A percentile compares a stretch with the other conserved stretches of the same genome.
These are phyloP conservation scores for Hydropotes inermis DNA, from an alignment of 2,113 vertebrate genomes.

Conservation along the genomic window DNA sequence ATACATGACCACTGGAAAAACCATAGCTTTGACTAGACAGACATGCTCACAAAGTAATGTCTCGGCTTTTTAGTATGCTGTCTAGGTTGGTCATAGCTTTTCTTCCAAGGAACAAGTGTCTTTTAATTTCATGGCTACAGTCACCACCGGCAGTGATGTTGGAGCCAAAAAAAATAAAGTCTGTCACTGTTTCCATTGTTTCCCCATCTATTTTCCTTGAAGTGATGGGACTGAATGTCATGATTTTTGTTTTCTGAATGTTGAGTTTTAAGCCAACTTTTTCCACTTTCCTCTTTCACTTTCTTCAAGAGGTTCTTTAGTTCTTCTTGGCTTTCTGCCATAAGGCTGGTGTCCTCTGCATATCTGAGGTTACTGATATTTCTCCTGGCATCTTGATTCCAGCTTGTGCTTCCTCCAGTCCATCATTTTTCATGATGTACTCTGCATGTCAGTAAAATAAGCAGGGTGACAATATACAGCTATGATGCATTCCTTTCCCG, in stretches of 20 bases:
- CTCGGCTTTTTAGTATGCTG: not conserved
- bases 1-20: not conserved
- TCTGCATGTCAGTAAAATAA: not conserved
- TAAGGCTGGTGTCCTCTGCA: not conserved
- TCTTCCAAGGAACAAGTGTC: not conserved
- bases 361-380: not conserved
- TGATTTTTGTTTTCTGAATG: too few relatives aligned
- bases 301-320: not conserved
- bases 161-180: not conserved
- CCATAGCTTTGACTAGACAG: not conserved
- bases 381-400: not conserved
- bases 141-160: not conserved
- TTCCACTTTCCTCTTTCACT: not conserved
- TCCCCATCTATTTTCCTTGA: too few relatives aligned
- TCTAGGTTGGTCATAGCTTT: not conserved
- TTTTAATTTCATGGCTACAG: not conserved
- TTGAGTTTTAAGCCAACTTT: not conserved
- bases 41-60: not conserved
- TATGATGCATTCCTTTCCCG: not conserved
- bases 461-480: not conserved
- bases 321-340: not conserved
- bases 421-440: not conserved
- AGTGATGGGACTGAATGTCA: too few relatives aligned
- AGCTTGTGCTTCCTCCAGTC: not conserved
- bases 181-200: not conserved